These are phyloP conservation scores for Aradophagus sp. DNA, from an alignment of 1,140 invertebrate species.

Conservation along the genomic window DNA sequence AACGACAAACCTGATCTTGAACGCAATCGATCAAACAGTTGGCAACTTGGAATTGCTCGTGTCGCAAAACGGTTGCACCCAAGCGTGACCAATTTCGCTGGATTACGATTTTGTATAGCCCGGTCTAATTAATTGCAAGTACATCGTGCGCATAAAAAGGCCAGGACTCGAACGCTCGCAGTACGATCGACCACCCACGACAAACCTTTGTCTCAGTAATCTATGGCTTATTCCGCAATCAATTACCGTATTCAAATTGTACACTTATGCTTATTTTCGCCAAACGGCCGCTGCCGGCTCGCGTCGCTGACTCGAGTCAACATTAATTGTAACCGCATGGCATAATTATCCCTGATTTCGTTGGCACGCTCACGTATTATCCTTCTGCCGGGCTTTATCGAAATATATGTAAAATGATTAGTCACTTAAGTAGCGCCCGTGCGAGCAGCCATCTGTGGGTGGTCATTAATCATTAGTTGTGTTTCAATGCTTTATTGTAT, in stretches of 20 bases:
- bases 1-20: constrained; percentile 5
- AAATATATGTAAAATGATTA: constrained; percentile 52
- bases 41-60: no score
- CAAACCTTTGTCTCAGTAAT: constrained; percentile 60
- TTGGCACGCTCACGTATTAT: constrained; percentile 1
- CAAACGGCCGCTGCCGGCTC: constrained; percentile 5
- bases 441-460: constrained; percentile 47
- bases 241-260: constrained; percentile 67
- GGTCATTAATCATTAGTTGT: constrained; percentile 55
- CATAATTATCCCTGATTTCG: constrained; percentile 27
- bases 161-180: constrained; percentile 27
- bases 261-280: constrained; percentile 62
- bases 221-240: constrained; percentile 51
- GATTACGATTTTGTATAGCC: constrained; percentile 58
- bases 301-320: constrained; percentile 1
- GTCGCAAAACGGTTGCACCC: constrained; percentile 31
- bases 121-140: constrained; percentile 71
- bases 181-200: constrained; percentile 66
- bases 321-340: constrained; percentile 28
- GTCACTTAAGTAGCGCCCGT: constrained; percentile 51
- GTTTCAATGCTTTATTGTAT: constrained; percentile 59
- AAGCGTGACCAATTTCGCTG: constrained; percentile 66
- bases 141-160: constrained; percentile 56
- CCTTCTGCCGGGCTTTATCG: constrained; percentile 23
- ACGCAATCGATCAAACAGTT: no score